A percentile compares a stretch with the other conserved stretches of the same genome.
These are phyloP conservation scores for Microtus montanus DNA, from an alignment of 2,113 vertebrate genomes.

Conservation along the genomic window DNA sequence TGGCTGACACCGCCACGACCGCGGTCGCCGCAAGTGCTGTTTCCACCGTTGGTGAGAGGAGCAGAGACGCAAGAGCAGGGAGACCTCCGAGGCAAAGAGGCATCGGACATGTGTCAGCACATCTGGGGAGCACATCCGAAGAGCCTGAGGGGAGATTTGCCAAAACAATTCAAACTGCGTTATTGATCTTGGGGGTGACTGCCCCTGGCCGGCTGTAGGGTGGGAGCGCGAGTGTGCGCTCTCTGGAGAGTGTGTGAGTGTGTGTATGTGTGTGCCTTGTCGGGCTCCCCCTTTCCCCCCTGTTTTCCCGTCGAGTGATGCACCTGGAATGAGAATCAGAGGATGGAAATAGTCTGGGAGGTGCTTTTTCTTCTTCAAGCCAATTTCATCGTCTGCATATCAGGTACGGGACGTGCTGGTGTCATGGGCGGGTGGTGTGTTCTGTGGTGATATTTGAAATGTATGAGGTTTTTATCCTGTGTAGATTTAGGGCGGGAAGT, in stretches of 20 bases:
- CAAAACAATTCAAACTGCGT: conserved; percentile 88
- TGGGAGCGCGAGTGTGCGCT: conserved; percentile 73
- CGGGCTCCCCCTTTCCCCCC: conserved; percentile 64
- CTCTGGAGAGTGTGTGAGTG: conserved; percentile 64
- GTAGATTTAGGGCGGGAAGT: not conserved
- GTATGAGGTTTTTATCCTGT: conserved; percentile 27
- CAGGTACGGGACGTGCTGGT: conserved; percentile 89
- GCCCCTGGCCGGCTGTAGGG: conserved; percentile 70
- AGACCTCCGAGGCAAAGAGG: conserved; percentile 79
- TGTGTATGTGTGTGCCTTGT: conserved; percentile 70
- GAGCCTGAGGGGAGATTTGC: conserved; percentile 89
- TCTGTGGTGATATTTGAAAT: not conserved
- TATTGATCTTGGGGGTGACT: conserved; percentile 87
- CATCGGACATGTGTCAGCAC: conserved; percentile 92
- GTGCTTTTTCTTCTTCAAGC: conserved; percentile 97
- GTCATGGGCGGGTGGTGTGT: conserved; percentile 8
- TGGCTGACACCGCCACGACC: conserved; percentile 65
- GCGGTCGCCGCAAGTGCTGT: not conserved
- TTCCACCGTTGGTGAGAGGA: conserved; percentile 28
- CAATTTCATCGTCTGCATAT: conserved; percentile 97
- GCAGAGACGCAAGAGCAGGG: conserved; percentile 76
- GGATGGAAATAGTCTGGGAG: conserved; percentile 99
- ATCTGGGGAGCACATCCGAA: conserved; percentile 91
- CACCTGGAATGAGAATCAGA: conserved; percentile 96
- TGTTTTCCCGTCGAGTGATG: conserved; percentile 92